Evolutionary conservation across 2,113 vertebrate genomes (phyloP).

Genomic region (Formicarius rufipectus): DNA sequence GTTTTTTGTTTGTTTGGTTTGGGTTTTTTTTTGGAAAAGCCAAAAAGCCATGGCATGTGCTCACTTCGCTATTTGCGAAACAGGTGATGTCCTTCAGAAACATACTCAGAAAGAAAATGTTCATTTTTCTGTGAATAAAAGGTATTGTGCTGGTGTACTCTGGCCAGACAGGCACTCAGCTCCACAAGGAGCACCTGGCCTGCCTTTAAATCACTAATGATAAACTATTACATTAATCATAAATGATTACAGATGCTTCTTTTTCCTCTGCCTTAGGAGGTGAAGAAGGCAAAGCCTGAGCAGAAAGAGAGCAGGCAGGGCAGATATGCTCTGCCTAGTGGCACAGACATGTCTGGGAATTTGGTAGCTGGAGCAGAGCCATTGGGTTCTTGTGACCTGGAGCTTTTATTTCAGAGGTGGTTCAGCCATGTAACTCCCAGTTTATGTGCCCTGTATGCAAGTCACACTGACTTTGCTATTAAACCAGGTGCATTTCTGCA

Average conservation of each 20-base stretch:
- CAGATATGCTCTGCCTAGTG: rapidly evolving
- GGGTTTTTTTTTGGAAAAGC: neutral
- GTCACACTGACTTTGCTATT: neutral
- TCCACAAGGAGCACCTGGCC: neutral
- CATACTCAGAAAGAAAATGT: neutral
- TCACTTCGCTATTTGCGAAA: neutral
- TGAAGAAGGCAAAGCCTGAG: neutral
- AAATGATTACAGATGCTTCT: neutral
- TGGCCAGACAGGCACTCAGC: neutral
- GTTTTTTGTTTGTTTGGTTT: no score
- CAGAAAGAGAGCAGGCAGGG: neutral
- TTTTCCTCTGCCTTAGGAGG: neutral
- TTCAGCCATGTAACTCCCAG: neutral
- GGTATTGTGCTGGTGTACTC: neutral
- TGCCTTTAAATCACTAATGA: neutral
- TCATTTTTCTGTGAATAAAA: neutral
- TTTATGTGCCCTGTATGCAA: neutral
- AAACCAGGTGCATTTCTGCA: rapidly evolving
- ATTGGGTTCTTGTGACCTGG: neutral
- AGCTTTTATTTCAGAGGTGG: rapidly evolving
- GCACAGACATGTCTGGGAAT: rapidly evolving
- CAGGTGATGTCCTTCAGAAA: neutral
- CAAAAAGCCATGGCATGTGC: rapidly evolving
- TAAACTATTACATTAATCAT: no score
- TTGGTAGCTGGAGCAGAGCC: neutral